phyloP scores from a whole-genome alignment of 1,140 invertebrate species.

The Telenomus remus region DNA sequence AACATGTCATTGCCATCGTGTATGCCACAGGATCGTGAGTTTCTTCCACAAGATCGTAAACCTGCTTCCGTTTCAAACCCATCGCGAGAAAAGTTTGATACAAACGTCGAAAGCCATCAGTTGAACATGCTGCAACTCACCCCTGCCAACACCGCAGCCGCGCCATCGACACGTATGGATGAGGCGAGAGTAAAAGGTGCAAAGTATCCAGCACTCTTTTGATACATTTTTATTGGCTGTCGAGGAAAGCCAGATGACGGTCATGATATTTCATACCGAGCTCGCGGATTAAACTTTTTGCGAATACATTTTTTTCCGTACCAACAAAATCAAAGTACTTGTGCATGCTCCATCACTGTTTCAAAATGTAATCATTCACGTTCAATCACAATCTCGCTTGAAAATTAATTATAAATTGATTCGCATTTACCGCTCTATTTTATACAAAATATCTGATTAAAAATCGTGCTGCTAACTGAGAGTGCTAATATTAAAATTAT shows the following conservation, averaged over 20 bases:
- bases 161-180: conserved; percentile 61
- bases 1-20: conserved; percentile 70
- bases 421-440: no score
- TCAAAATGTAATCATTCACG: no score
- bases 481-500: no score
- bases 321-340: no score
- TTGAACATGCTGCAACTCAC: conserved; percentile 65
- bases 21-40: conserved; percentile 66
- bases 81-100: conserved; percentile 37
- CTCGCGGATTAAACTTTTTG: no score
- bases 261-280: background rate
- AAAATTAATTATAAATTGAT: no score
- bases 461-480: no score
- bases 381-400: no score
- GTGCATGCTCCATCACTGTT: no score
- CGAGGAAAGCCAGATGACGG: conserved; percentile 9
- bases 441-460: no score
- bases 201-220: conserved; percentile 38
- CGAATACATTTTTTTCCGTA: no score
- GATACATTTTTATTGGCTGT: conserved; percentile 55
- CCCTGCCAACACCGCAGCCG: conserved; percentile 61
- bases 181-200: conserved; percentile 61
- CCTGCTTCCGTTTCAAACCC: conserved; percentile 11
- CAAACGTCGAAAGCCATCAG: conserved; percentile 50
- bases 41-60: conserved; percentile 42